A percentile compares a stretch with the other conserved stretches of the same genome.
These are phyloP conservation scores for Nysson spinosus DNA, from an alignment of 2,888 invertebrate species.

Conservation along the genomic window DNA sequence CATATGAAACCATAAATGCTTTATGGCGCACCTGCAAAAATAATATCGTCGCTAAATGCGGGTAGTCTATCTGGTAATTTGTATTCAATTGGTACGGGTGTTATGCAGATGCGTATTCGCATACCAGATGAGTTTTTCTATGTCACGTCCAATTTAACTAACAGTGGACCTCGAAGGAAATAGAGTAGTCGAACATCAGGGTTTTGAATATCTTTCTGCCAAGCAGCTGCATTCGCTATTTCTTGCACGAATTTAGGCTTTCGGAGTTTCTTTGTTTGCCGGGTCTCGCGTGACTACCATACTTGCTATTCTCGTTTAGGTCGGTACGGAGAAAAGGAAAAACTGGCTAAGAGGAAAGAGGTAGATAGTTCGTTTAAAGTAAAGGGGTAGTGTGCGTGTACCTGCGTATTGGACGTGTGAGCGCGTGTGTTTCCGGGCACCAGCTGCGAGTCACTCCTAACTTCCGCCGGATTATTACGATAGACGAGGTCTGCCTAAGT, in stretches of 20 bases:
- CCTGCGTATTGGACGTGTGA: slow-evolving; percentile 16
- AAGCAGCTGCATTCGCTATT: slow-evolving; percentile 46
- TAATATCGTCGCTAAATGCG: not conserved
- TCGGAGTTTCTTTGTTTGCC: slow-evolving; percentile 52
- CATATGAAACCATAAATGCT: too few relatives aligned
- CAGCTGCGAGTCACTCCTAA: slow-evolving; percentile 64
- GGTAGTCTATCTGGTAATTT: not conserved
- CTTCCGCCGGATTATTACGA: slow-evolving; percentile 68
- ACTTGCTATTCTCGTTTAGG: slow-evolving; percentile 17
- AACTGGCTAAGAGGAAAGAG: slow-evolving; percentile 17
- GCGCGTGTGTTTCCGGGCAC: slow-evolving; percentile 61
- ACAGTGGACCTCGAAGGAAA: slow-evolving; percentile 17
- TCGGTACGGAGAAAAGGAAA: slow-evolving; percentile 11
- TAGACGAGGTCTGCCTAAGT: slow-evolving; percentile 30
- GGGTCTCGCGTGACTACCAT: slow-evolving; percentile 56
- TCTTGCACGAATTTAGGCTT: slow-evolving; percentile 35
- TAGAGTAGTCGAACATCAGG: slow-evolving; percentile 21
- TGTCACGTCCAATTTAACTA: slow-evolving; percentile 11
- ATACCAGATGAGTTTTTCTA: slow-evolving; percentile 2
- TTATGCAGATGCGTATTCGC: not conserved
- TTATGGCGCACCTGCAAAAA: not conserved
- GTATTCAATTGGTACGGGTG: not conserved
- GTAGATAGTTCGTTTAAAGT: slow-evolving; percentile 1
- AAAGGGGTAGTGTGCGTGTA: slow-evolving; percentile 4
- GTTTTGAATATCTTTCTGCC: slow-evolving; percentile 21